A percentile compares a stretch with the other conserved stretches of the same genome.
Evolutionary conservation across 2,113 vertebrate species (phyloP).

Genomic region (Dinomys branickii): DNA sequence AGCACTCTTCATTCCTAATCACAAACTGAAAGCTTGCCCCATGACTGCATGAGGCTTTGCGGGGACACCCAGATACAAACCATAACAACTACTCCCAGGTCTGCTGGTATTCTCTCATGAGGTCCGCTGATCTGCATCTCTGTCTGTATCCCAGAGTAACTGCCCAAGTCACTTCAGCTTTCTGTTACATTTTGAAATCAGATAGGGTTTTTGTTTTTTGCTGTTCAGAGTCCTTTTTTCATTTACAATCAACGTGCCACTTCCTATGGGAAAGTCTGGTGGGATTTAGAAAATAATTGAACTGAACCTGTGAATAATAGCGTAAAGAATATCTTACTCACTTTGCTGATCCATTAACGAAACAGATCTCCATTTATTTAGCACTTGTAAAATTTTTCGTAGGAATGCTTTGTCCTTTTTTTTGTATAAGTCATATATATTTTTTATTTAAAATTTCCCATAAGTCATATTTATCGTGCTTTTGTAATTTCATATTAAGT

Average conservation of each 20-base stretch:
- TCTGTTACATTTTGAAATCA: conserved; percentile 20
- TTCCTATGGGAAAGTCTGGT: not conserved
- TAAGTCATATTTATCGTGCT: not conserved
- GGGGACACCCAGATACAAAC: no score
- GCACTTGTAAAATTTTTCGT: not conserved
- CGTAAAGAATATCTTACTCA: not conserved
- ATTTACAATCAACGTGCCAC: not conserved
- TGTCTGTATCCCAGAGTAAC: not conserved
- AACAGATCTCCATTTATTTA: not conserved
- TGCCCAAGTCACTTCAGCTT: not conserved
- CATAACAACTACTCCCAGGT: not conserved
- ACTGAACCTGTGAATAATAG: not conserved
- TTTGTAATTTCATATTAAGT: conserved; percentile 25
- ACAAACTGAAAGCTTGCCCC: no score
- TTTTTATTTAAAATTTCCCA: conserved; percentile 13
- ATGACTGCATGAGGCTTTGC: no score
- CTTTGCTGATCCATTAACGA: not conserved
- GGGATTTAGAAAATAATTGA: conserved; percentile 18
- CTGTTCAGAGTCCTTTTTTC: conserved; percentile 30
- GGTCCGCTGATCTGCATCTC: not conserved
- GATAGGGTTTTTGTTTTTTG: not conserved
- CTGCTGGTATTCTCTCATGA: not conserved
- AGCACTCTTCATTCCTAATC: no score
- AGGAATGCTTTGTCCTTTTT: not conserved
- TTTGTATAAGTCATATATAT: not conserved